These are phyloP conservation scores for Sycophila sp. DNA, from an alignment of 1,140 invertebrate species.

Conservation along the genomic window DNA sequence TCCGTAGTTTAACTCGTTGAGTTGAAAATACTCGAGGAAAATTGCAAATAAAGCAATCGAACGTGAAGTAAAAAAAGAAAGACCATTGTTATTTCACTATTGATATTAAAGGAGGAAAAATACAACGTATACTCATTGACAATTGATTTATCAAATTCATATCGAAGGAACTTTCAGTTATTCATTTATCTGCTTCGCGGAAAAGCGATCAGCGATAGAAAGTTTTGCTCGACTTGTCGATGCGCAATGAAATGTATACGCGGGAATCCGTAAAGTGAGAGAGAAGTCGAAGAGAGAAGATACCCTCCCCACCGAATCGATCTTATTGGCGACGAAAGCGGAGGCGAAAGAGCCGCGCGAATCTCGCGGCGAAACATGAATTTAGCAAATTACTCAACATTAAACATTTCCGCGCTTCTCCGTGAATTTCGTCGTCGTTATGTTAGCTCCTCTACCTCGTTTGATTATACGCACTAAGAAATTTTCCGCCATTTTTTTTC, in stretches of 20 bases:
- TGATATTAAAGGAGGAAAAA: too few relatives aligned
- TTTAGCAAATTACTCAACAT: not conserved
- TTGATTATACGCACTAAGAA: not conserved
- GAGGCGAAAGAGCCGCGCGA: not conserved
- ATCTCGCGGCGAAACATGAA: constrained; percentile 20
- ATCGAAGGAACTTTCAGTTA: not conserved
- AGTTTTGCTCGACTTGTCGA: not conserved
- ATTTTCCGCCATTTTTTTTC: not conserved
- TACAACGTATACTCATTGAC: too few relatives aligned
- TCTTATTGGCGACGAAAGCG: not conserved
- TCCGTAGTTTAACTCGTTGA: too few relatives aligned
- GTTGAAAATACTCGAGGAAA: too few relatives aligned
- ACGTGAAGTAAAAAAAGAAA: too few relatives aligned
- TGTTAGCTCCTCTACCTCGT: not conserved
- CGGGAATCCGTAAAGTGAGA: not conserved
- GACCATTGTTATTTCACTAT: too few relatives aligned
- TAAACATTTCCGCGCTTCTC: not conserved
- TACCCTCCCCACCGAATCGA: not conserved
- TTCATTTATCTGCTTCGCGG: not conserved
- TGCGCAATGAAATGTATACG: constrained; percentile 18
- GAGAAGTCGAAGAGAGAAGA: too few relatives aligned
- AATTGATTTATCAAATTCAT: too few relatives aligned
- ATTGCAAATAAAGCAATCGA: too few relatives aligned
- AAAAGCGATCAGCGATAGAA: constrained; percentile 6
- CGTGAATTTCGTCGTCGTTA: not conserved